Base-by-base conservation (phyloP, 2,797 vertebrate genomes). In the Acropternis orthonyx region DNA sequence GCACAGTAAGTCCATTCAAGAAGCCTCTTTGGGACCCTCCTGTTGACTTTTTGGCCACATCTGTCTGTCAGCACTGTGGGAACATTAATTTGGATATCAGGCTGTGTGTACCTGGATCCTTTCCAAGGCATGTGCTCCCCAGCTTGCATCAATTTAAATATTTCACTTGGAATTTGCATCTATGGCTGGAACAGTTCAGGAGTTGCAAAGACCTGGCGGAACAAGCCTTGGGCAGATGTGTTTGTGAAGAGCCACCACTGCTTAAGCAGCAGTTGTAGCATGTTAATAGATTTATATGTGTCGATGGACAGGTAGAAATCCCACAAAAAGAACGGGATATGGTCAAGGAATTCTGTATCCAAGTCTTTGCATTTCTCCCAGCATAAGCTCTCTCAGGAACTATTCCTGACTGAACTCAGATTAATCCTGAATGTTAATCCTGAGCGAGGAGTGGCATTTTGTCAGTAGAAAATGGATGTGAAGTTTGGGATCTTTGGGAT, bases 51-150 rank as follows among this genome's bases (percentile, higher is more conserved):
- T 59, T 92, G 87, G 89, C 71, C 91, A 87, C 92, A 73, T 89
- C 51, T 96, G 91, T 82, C 91, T 95, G 94, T 96, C 94, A 96
- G 63, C 95, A 91, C 94, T 82, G 91, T 89, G 87, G 89, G 89
- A 96, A 92, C n/a, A 13, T 63, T 94, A 48, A 89, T 93, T 92
- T 92, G 92, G 92, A 44, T 46, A 87, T 93, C 78, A 56, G 96
- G 78, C 92, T 76, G 32, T 2, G 12, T 74, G 69, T 41, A 66
- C 34, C 94, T 96, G 96, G 96, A 92, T 28, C 86, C 75, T 28
- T 75, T 96, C 95, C 95, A 94, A 58, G 58, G 80, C 92, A 92
- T 44, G 91, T 94, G 92, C 91, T 94, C 74, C 91, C 89, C 95
- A 95, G 86, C 95, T 92, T 95, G 91, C 89, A 80, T 58, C 93